phyloP scores from a whole-genome alignment of 2,113 vertebrate species.

The Nycticebus coucang region DNA sequence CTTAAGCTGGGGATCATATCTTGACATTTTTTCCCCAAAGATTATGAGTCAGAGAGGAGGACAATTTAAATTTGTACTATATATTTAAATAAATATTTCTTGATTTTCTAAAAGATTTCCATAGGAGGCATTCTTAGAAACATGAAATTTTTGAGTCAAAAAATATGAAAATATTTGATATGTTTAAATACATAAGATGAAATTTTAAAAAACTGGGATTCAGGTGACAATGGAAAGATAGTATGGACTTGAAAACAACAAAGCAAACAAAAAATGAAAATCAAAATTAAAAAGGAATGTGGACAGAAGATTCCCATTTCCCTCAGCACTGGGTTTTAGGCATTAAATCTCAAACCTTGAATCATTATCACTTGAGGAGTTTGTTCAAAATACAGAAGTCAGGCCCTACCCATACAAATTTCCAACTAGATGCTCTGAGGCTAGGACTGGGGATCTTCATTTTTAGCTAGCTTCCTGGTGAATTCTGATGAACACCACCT shows the following conservation, averaged over 20 bases:
- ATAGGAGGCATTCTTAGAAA: neutral
- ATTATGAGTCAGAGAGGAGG: neutral
- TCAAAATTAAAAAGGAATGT: neutral
- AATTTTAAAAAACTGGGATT: neutral
- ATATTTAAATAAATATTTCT: neutral
- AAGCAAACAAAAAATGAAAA: neutral
- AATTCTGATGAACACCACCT: neutral
- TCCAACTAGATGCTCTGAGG: neutral
- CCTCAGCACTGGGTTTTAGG: neutral
- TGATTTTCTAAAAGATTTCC: neutral
- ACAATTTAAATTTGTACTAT: neutral
- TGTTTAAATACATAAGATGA: neutral
- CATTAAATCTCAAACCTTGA: neutral
- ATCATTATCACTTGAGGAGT: neutral
- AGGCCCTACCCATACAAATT: neutral
- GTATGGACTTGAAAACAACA: conserved; percentile 3
- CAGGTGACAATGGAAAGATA: neutral
- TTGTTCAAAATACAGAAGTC: neutral
- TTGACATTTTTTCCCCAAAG: neutral
- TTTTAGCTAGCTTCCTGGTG: neutral
- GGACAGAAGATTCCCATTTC: neutral
- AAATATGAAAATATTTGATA: neutral
- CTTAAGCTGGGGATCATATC: neutral
- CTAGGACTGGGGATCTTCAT: neutral
- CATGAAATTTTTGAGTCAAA: neutral